Evolutionary conservation across 2,888 invertebrate genomes (phyloP), one percentile per base, ranked within the genome.

Genomic region (Epistrophella euchroma): DNA sequence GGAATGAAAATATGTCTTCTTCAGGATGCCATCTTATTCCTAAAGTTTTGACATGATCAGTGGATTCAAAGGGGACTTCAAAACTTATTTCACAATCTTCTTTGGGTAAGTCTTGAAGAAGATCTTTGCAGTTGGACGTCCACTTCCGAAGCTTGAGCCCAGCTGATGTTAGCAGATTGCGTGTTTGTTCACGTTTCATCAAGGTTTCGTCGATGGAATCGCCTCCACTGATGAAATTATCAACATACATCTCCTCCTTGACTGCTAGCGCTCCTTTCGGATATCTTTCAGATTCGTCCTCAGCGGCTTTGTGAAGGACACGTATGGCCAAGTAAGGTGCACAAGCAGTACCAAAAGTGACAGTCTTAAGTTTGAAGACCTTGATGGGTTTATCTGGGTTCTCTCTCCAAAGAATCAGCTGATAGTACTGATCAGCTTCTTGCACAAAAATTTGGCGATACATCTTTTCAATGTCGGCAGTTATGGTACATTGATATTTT

Each of bases 381-480:
- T 37, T 37, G 13, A 37, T 2, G 88, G 88, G 50, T 50, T 84
- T 1, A 40, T 71, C 4, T 64, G 11, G 11, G 11, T 22, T 50
- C 22, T 82, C n/a, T 86, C 77, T 2, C 22, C n/a, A 25, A 86
- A 84, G 13, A 4, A 37, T 37, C 11, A 37, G 37, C 13, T 75
- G 81, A 15, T 75, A 72, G 17, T 83, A 52, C 25, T 55, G 64
- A 28, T 81, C 37, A 2, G 15, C 32, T 13, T 19, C 11, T 52
- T 17, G 11, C 10, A 88, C 70, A 22, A 45, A 19, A 19, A 68
- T 71, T 28, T 80, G 80, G n/a, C 76, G 17, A 45, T 71, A 81
- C 74, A 74, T 77, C 68, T 82, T 86, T 6, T 70, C 68, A 5
- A 83, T 74, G 19, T 88, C 85, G 0, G 79, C 75, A 4, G 89